phyloP scores from a whole-genome alignment of 1,140 invertebrate genomes.

The Monomorium pharaonis region DNA sequence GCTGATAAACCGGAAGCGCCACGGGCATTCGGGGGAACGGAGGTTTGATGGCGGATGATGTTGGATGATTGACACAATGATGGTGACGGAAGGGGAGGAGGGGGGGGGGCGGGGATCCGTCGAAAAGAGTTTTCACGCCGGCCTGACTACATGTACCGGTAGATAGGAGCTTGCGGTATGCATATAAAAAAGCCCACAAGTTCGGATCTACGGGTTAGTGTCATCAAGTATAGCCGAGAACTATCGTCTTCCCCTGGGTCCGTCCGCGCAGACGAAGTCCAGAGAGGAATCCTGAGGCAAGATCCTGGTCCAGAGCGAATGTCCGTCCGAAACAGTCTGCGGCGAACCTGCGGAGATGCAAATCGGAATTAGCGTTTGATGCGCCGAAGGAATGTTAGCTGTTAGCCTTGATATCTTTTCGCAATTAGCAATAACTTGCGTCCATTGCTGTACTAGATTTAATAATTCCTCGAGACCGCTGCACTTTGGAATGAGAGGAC shows the following conservation, averaged over 20 bases:
- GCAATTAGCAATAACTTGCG: background rate
- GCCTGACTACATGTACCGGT: slow-evolving; percentile 86
- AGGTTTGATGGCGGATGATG: background rate
- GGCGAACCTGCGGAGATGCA: slow-evolving; percentile 22
- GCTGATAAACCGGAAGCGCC: slow-evolving; percentile 71
- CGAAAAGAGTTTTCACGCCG: slow-evolving; percentile 81
- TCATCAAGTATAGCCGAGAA: slow-evolving; percentile 84
- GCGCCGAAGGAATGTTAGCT: background rate
- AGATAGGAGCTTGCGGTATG: slow-evolving; percentile 86
- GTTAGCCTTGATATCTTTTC: background rate
- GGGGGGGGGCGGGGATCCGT: slow-evolving; percentile 61
- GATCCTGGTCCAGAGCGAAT: background rate
- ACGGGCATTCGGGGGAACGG: slow-evolving; percentile 38
- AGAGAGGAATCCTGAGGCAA: background rate
- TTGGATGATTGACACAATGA: background rate
- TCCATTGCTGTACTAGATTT: background rate
- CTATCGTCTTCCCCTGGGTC: slow-evolving; percentile 47
- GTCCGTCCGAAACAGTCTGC: background rate
- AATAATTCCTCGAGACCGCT: background rate
- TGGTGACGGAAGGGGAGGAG: slow-evolving; percentile 11
- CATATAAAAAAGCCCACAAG: slow-evolving; percentile 86
- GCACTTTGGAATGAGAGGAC: background rate
- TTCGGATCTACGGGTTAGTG: slow-evolving; percentile 86
- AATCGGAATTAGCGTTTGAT: slow-evolving; percentile 4
- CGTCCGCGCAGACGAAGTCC: slow-evolving; percentile 29